Evolutionary conservation across 2,888 invertebrate species (phyloP).

Genomic region (Caenorhabditis sulstoni): DNA sequence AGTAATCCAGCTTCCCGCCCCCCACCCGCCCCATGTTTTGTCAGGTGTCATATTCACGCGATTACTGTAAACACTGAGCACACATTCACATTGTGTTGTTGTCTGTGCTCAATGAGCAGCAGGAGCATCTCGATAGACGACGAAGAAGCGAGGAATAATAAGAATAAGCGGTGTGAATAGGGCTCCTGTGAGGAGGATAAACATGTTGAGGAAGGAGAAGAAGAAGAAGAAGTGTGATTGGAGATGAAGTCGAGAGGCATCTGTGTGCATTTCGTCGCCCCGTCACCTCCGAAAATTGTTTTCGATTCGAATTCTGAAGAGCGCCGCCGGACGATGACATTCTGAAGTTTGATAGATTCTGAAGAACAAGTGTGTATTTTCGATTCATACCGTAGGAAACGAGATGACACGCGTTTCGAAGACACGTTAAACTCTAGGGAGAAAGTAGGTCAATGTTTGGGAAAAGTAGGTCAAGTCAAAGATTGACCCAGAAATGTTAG

Average conservation of each 20-base stretch:
- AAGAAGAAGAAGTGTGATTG: not conserved
- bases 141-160: too few species aligned
- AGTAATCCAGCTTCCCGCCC: constrained; percentile 25
- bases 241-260: constrained; percentile 39
- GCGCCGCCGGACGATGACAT: too few species aligned
- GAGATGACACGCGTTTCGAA: too few species aligned
- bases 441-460: not conserved
- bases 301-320: constrained; percentile 45
- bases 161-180: too few species aligned
- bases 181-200: too few species aligned
- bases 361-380: too few species aligned
- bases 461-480: not conserved
- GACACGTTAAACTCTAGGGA: too few species aligned
- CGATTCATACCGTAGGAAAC: too few species aligned
- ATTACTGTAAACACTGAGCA: constrained; percentile 48
- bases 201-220: not conserved
- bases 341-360: too few species aligned
- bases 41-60: constrained; percentile 31
- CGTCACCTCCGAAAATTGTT: constrained; percentile 55
- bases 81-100: constrained; percentile 11
- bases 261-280: constrained; percentile 35
- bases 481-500: too few species aligned
- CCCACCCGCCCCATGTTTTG: constrained; percentile 2
- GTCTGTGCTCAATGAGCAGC: constrained; percentile 22
- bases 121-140: too few species aligned